Evolutionary conservation across 2,113 vertebrate species (phyloP), one percentile per base, ranked within the genome.

Genomic region (Machaerirhynchus nigripectus): DNA sequence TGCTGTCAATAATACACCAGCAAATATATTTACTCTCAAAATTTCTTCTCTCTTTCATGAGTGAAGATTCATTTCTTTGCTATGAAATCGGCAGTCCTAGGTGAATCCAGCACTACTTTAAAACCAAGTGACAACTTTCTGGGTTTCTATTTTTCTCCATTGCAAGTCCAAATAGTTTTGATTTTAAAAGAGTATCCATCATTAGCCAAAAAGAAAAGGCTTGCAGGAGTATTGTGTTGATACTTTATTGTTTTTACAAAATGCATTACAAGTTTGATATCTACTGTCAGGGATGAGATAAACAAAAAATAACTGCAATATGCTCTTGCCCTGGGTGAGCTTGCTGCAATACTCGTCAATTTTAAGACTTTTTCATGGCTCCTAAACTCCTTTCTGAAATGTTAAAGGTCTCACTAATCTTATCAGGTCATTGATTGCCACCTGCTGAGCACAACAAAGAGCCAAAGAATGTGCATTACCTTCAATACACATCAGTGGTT

Each of bases 371-470:
- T 95, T 95, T 95, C 73, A 92, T 96, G 96, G 90, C 77, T 95
- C 63, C 84, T 95, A 67, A 69, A 74, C 80, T 95, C 95, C 93
- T 94, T 84, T 96, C 97, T 97, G 95, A 96, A 91, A 80, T 95
- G 94, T 96, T 96, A 97, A 92, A 89, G 87, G 93, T 95, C 94
- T 97, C 90, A 55, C 95, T 96, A 95, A 96, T 97, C 97, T 98
- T 98, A 98, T 98, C 98, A 98, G 96, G 30, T 96, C 60, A 59
- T 96, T 98, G 98, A 97, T 97, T 98, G 91, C 97, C 88, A 94
- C 98, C 98, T 95, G 97, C 98, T 96, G 98, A 96, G 97, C 96
- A 96, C 90, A 96, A 97, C 97, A 97, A 98, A 98, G 97, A 97
- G 96, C 96, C 97, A 93, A 97, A 91, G 97, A 97, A 97, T 98